A percentile compares a stretch with the other conserved stretches of the same genome.
Evolutionary conservation across 2,113 vertebrate species (phyloP).

Genomic region (Spea multiplicata): DNA sequence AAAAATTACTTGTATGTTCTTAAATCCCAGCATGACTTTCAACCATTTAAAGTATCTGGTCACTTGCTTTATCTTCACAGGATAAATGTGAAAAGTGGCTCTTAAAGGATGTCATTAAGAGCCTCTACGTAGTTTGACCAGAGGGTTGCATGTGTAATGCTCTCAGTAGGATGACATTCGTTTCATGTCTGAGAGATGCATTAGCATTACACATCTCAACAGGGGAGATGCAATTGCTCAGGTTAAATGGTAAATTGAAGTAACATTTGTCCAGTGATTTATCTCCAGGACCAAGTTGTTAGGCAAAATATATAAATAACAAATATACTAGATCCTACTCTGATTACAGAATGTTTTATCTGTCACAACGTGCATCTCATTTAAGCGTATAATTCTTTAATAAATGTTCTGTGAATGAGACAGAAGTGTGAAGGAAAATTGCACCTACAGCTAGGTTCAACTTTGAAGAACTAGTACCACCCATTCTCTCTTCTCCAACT

Average conservation of each 20-base stretch:
- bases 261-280: slow-evolving; percentile 15
- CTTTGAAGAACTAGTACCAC: no score
- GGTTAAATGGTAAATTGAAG: slow-evolving; percentile 14
- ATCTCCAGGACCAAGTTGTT: background rate
- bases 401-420: no score
- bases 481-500: no score
- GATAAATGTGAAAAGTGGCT: slow-evolving; percentile 31
- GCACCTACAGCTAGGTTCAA: no score
- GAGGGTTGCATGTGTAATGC: slow-evolving; percentile 13
- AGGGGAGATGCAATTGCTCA: slow-evolving; percentile 19
- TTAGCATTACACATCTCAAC: slow-evolving; percentile 15
- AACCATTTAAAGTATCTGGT: slow-evolving; percentile 16
- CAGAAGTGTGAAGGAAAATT: no score
- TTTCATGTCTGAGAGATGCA: slow-evolving; percentile 10
- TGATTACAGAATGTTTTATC: no score
- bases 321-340: no score
- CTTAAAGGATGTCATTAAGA: slow-evolving; percentile 32
- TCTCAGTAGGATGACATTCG: slow-evolving; percentile 10
- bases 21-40: background rate
- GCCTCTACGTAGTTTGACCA: slow-evolving; percentile 9
- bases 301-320: background rate
- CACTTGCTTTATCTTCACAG: slow-evolving; percentile 9
- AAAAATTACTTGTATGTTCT: no score
- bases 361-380: no score
- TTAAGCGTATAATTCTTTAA: no score